phyloP scores from a whole-genome alignment of 2,113 vertebrate species.

The Typhlomys cinereus region DNA sequence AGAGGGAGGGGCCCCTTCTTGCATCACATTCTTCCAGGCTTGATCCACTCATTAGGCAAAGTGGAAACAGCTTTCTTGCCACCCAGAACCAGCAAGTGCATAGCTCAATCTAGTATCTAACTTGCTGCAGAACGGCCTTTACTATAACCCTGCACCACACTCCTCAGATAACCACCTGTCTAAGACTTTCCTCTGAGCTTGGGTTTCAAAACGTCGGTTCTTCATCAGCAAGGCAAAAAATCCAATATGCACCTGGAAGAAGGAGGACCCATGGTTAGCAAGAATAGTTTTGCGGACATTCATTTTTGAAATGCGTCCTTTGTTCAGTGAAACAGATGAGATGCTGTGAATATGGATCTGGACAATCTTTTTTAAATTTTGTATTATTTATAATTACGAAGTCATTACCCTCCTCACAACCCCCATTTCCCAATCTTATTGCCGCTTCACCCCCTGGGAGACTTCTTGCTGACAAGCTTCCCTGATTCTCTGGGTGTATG shows the following conservation, averaged over 20 bases:
- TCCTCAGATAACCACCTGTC: neutral
- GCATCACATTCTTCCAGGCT: neutral
- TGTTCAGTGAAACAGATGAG: neutral
- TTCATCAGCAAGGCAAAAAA: neutral
- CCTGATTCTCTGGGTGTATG: too few species aligned
- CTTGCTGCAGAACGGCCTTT: rapidly evolving
- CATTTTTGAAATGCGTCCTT: slow-evolving; percentile 5
- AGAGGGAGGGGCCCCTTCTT: neutral
- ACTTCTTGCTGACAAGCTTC: too few species aligned
- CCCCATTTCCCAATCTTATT: too few species aligned
- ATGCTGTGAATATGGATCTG: neutral
- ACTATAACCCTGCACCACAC: rapidly evolving
- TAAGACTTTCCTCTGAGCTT: neutral
- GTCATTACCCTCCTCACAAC: too few species aligned
- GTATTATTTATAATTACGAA: too few species aligned
- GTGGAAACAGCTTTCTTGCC: slow-evolving; percentile 40
- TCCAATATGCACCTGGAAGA: neutral
- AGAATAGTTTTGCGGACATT: neutral
- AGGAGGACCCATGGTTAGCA: neutral
- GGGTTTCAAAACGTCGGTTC: neutral
- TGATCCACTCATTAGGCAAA: slow-evolving; percentile 33
- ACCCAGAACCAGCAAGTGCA: neutral
- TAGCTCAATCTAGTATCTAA: rapidly evolving
- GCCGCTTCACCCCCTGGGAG: too few species aligned
- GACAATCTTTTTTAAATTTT: too few species aligned